Conservation (phyloP, 2,797 vertebrate genomes). For the Gallirallus australis region DNA sequence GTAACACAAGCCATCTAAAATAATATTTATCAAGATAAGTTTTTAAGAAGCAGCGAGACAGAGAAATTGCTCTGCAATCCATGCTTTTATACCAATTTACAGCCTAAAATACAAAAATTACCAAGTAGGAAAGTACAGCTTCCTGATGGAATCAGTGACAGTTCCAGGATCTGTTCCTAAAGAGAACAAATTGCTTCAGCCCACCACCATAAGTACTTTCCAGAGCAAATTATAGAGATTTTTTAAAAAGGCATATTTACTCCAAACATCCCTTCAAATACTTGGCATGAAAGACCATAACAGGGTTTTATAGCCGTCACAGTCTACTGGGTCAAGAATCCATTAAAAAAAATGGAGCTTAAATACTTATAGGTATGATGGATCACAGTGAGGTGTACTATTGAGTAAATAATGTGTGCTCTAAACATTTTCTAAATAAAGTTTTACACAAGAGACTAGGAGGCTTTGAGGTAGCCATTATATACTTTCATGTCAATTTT, state of each 20-base stretch:
- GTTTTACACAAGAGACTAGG: background rate
- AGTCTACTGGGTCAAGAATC: conserved; percentile 22
- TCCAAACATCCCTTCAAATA: conserved; percentile 12
- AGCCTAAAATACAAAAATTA: background rate
- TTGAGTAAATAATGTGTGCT: conserved; percentile 33
- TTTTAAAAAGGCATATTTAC: background rate
- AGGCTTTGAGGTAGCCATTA: conserved; percentile 15
- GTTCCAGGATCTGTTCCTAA: background rate
- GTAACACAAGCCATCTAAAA: background rate
- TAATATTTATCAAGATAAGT: background rate
- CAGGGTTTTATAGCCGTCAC: background rate
- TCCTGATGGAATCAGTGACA: background rate
- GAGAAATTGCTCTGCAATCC: background rate
- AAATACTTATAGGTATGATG: conserved; percentile 18
- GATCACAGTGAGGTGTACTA: background rate
- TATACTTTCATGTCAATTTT: background rate
- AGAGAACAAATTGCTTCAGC: background rate
- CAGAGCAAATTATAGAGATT: background rate
- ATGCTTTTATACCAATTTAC: background rate
- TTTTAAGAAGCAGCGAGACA: background rate
- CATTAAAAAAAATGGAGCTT: background rate
- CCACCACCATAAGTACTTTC: background rate
- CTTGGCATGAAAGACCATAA: background rate
- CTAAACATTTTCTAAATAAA: conserved; percentile 32
- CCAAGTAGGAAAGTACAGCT: background rate